Base-by-base conservation (phyloP, 2,113 vertebrate genomes). In the Dicerorhinus sumatrensis region DNA sequence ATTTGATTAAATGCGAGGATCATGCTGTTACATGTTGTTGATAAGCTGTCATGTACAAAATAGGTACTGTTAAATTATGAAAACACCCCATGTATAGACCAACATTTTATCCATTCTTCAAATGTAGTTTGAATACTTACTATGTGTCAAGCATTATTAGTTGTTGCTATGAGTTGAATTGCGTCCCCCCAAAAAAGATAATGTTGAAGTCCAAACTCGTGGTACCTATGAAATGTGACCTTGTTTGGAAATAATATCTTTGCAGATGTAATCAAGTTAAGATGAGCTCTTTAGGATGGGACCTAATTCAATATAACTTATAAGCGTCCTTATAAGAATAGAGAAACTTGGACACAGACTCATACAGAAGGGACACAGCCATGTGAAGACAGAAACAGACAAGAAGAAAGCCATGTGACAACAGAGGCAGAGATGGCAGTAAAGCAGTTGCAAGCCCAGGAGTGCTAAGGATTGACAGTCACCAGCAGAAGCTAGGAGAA, bases 41-140 rank as follows among this genome's bases (percentile, higher is more conserved):
- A 51, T 92, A 67, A 97, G 20, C 36, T 92, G 20, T 8, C 12
- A 58, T 79, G 27, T 14, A 77, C 21, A 73, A 91, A 93, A 8
- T 79, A 73, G 36, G 1, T 56, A 48, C 3, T 36, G 39, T 84
- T 33, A 51, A 92, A 62, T 86, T 77, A 81, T 83, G 17, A 82
- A 91, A 93, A 91, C 5, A 48, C 0, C 6, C 90, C 89, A 70
- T 54, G 0, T 77, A 6, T 58, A 90, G 18, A 85, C 9, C 11
- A 31, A 42, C 8, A 36, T 33, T 72, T 69, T 76, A 48, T 10
- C 58, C 3, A 56, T 80, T 75, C 12, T 79, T 92, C 13, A 70
- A 46, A 72, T 63, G 79, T 73, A 75, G 63, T 82, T 89, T 90
- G 27, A 89, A 69, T 69, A 63, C 16, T 51, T 67, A 54, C 3